Base-by-base conservation (phyloP, 2,113 vertebrate genomes). In the Aepyceros melampus region DNA sequence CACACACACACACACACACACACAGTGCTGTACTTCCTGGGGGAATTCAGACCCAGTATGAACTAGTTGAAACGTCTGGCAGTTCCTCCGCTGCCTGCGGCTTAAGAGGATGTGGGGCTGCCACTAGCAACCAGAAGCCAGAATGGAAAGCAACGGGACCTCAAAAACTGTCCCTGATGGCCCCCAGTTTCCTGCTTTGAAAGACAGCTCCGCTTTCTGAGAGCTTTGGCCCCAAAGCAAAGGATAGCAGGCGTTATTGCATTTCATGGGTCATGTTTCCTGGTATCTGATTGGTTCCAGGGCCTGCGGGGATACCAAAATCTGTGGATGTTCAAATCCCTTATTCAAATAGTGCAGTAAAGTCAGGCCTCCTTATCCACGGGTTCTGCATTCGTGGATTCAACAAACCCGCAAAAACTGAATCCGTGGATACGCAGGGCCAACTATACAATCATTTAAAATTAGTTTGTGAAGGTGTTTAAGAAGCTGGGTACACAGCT, bases 41-140 rank as follows among this genome's bases (percentile, higher is more conserved):
- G 98, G 98, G 89, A 98, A 95, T 98, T 98, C 97, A 98, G 97
- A 88, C 91, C 88, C 92, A 64, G 89, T 94, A 86, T 97, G 67
- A 97, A 97, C 97, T 83, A 87, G 97, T 89, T 92, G n/a, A 16
- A 31, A 82, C 36, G 45, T 88, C 86, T 87, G 96, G 86, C 97
- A 92, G 97, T 96, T 96, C 85, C 95, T 97, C 88, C 67, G 17
- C 45, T 47, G 82, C 47, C 89, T 19, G 49, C 1, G 4, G 94
- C 95, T 71, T 71, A 55, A 82, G 87, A 96, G 95, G 91, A 96
- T 95, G 81, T 94, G 88, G 84, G 74, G 76, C 82, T 89, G 76
- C 36, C 29, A 27, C 81, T 15, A 45, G 49, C 81, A 88, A 55
- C 79, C 64, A 88, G 84, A 93, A 79, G 62, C 56, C 60, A 82